phyloP scores from a whole-genome alignment of 2,888 invertebrate genomes.

The Hybos culiciformis region DNA sequence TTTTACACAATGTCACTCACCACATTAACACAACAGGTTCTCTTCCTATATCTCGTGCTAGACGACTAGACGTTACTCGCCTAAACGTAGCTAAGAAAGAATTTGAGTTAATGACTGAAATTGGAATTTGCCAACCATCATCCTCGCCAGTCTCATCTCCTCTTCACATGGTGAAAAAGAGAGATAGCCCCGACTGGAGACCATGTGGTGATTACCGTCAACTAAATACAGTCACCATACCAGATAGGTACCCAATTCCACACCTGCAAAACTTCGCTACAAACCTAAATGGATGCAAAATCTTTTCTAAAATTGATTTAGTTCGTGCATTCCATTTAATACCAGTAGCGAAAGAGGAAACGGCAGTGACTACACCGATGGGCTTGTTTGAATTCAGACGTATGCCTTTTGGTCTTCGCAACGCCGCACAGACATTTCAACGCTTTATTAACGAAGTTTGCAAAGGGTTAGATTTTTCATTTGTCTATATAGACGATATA shows the following conservation, averaged over 20 bases:
- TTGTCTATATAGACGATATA: constrained; percentile 19
- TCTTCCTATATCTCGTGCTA: neutral
- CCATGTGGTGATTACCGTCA: constrained; percentile 8
- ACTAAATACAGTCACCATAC: constrained; percentile 3
- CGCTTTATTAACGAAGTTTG: constrained; percentile 15
- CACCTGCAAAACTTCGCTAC: constrained; percentile 4
- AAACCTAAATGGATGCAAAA: neutral
- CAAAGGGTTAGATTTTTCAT: constrained; percentile 15
- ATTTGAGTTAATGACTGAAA: neutral
- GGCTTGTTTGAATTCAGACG: constrained; percentile 21
- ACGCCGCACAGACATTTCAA: neutral
- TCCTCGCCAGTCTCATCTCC: constrained; percentile 7
- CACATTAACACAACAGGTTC: neutral
- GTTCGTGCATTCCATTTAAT: neutral
- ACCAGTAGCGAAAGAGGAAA: neutral
- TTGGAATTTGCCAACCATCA: constrained; percentile 8
- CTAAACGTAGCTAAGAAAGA: neutral
- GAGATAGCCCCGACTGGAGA: constrained; percentile 4
- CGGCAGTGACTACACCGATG: constrained; percentile 16
- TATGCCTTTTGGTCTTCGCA: constrained; percentile 14
- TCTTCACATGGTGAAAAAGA: constrained; percentile 8
- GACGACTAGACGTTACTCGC: neutral
- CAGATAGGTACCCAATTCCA: constrained; percentile 3
- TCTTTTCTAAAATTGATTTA: neutral
- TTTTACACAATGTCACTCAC: neutral